Evolutionary conservation across 2,113 vertebrate species (phyloP).

Genomic region (Narcine bancroftii): DNA sequence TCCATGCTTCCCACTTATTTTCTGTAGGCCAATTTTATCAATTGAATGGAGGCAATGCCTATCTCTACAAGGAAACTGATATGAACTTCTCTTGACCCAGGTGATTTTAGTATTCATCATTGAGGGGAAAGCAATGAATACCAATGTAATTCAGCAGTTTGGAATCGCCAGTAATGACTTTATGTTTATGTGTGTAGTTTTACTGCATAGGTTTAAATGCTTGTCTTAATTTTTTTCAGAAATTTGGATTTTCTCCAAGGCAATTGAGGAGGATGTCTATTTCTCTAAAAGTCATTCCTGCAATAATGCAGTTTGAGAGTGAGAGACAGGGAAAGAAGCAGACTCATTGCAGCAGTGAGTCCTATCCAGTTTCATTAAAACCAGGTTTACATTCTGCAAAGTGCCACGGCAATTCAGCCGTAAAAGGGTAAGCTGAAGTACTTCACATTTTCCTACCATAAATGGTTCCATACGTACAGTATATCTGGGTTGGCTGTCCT

Average conservation of each 20-base stretch:
- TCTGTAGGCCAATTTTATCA: not conserved
- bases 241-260: constrained; percentile 50
- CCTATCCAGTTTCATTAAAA: constrained; percentile 25
- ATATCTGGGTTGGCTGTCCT: constrained; percentile 14
- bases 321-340: constrained; percentile 1
- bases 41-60: not conserved
- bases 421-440: constrained; percentile 34
- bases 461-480: constrained; percentile 34
- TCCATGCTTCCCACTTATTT: constrained; percentile 10
- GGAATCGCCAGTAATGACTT: not conserved
- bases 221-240: constrained; percentile 46
- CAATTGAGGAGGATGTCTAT: constrained; percentile 48
- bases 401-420: constrained; percentile 24
- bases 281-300: constrained; percentile 49
- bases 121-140: not conserved
- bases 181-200: not conserved
- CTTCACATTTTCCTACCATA: constrained; percentile 36
- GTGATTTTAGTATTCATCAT: not conserved
- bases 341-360: not conserved
- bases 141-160: not conserved
- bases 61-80: not conserved
- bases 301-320: not conserved
- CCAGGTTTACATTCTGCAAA: constrained; percentile 36
- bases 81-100: not conserved
- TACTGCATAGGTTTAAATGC: constrained; percentile 40